A percentile compares a stretch with the other conserved stretches of the same genome.
These are phyloP conservation scores for Malurus alboscapulatus DNA, from an alignment of 2,113 vertebrate genomes.

Conservation along the genomic window DNA sequence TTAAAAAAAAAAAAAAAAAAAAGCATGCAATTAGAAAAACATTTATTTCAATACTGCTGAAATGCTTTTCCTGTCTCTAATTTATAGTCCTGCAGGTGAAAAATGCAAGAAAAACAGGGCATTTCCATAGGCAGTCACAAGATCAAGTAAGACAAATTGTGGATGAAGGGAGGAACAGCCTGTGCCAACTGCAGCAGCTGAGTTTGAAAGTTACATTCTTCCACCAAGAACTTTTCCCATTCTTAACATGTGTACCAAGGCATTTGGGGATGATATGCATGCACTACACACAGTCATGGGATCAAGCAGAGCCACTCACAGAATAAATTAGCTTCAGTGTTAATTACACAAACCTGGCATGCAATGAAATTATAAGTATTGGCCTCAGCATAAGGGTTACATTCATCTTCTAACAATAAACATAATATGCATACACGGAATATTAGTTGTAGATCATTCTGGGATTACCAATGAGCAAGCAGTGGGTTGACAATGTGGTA, in stretches of 20 bases:
- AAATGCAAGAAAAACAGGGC: slow-evolving; percentile 21
- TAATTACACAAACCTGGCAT: not conserved
- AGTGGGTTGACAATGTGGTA: not conserved
- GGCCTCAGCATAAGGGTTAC: not conserved
- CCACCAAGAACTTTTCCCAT: slow-evolving; percentile 41
- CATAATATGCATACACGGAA: not conserved
- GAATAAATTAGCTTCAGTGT: slow-evolving; percentile 6
- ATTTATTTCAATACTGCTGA: not conserved
- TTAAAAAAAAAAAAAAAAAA: not conserved
- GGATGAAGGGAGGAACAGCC: not conserved
- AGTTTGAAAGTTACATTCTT: slow-evolving; percentile 56
- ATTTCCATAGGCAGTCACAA: slow-evolving; percentile 52
- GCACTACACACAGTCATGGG: not conserved
- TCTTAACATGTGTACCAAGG: slow-evolving; percentile 49
- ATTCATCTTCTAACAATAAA: not conserved
- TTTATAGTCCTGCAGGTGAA: slow-evolving; percentile 42
- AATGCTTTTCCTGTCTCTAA: slow-evolving; percentile 6
- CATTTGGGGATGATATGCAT: slow-evolving; percentile 15
- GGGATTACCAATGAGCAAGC: not conserved
- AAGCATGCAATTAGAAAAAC: not conserved
- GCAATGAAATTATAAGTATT: not conserved
- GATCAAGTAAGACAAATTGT: slow-evolving; percentile 29
- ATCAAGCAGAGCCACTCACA: slow-evolving; percentile 24
- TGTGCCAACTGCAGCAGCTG: slow-evolving; percentile 57
- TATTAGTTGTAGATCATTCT: not conserved